Conservation (phyloP, 2,797 vertebrate genomes). For the Glyptemys insculpta region DNA sequence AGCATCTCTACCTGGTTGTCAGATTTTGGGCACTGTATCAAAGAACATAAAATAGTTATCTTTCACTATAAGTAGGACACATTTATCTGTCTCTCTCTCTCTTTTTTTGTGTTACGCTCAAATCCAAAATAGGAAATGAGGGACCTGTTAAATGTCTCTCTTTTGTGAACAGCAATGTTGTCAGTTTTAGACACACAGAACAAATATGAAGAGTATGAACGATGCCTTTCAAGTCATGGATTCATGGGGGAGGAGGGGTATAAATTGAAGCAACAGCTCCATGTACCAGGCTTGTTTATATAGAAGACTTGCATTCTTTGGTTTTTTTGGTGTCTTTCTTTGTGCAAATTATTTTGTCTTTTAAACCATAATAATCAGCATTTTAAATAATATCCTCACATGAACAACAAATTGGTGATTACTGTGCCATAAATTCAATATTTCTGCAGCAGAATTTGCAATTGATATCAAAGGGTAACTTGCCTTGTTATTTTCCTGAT, state of each 20-base stretch:
- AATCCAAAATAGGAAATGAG: background rate
- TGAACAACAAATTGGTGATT: background rate
- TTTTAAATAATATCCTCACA: background rate
- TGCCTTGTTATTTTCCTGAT: background rate
- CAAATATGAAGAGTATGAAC: background rate
- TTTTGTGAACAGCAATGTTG: background rate
- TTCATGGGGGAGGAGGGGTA: background rate
- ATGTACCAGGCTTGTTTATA: background rate
- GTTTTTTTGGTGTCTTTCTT: background rate
- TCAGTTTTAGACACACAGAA: background rate
- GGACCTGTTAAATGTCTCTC: background rate
- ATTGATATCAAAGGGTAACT: background rate
- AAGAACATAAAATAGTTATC: background rate
- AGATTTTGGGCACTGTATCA: background rate
- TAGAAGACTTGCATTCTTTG: background rate
- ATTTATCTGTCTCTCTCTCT: background rate
- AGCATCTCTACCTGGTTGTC: background rate
- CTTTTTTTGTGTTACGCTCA: background rate
- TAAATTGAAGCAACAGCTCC: background rate
- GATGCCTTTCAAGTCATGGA: background rate
- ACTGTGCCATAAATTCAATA: background rate
- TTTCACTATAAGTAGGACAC: background rate
- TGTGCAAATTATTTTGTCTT: background rate
- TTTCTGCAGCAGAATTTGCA: background rate
- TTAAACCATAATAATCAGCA: background rate